Evolutionary conservation across 92 coral and sea anemone species (phyloP).

Genomic region (Paragorgia papillata): DNA sequence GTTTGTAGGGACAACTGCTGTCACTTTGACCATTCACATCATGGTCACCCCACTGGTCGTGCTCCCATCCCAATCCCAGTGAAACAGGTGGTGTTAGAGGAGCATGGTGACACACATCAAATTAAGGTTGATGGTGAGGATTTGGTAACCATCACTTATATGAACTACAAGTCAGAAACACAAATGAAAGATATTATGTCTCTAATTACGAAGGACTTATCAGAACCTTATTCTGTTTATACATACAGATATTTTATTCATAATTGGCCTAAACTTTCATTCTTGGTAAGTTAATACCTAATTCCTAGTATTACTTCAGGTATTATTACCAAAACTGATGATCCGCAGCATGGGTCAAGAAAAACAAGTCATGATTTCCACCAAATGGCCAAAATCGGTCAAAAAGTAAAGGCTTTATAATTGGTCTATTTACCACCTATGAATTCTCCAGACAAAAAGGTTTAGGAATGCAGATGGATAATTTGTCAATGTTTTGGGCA

Average conservation of each 20-base stretch:
- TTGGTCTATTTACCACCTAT: no score
- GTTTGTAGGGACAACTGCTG: slow-evolving; percentile 18
- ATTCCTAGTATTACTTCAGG: not conserved
- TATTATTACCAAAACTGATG: no score
- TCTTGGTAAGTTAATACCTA: slow-evolving; percentile 81
- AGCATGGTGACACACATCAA: slow-evolving; percentile 35
- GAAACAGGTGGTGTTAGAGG: slow-evolving; percentile 18
- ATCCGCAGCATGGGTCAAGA: no score
- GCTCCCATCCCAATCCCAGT: not conserved
- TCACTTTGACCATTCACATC: not conserved
- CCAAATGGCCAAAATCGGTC: no score
- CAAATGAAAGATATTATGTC: slow-evolving; percentile 98
- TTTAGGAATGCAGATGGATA: no score
- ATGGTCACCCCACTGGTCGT: not conserved
- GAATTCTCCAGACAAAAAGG: no score
- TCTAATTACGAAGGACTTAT: slow-evolving; percentile 93
- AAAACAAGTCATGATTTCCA: no score
- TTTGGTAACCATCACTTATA: slow-evolving; percentile 60
- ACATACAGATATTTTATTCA: slow-evolving; percentile 98
- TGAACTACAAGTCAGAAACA: slow-evolving; percentile 84
- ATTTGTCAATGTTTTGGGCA: no score
- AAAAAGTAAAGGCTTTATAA: no score
- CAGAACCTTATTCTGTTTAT: slow-evolving; percentile 97
- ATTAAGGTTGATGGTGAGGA: slow-evolving; percentile 25
- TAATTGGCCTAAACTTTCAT: slow-evolving; percentile 97